Percentiles rank a stretch among this genome's conserved stretches.
Conservation (phyloP, 2,888 invertebrate genomes). For the Limenitis camilla region DNA sequence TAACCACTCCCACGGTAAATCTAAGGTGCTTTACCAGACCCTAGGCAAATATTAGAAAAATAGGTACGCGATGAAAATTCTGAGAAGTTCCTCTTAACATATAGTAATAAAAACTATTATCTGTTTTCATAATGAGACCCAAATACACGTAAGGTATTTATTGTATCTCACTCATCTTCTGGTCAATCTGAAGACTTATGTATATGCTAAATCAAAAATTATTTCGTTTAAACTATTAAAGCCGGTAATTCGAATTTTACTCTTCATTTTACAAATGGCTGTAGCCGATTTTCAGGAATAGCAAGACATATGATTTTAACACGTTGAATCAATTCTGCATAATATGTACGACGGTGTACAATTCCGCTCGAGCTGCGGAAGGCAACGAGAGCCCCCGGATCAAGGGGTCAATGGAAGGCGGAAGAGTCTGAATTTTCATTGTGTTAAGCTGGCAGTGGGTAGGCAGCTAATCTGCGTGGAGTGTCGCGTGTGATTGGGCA, state of each 20-base stretch:
- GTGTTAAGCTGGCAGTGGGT: conserved; percentile 40
- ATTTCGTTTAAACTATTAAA: not conserved
- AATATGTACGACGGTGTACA: conserved; percentile 42
- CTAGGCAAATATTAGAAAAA: too few species aligned
- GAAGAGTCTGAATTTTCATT: conserved; percentile 50
- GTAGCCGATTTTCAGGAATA: conserved; percentile 30
- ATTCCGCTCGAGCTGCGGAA: conserved; percentile 44
- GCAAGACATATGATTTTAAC: conserved; percentile 52
- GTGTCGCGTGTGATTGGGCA: conserved; percentile 72
- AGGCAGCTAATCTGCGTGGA: conserved; percentile 70
- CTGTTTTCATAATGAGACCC: too few species aligned
- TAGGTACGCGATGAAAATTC: too few species aligned
- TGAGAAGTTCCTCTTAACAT: too few species aligned
- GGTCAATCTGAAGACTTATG: too few species aligned
- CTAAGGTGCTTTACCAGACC: too few species aligned
- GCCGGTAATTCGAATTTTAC: not conserved
- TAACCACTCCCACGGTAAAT: too few species aligned
- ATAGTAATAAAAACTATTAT: too few species aligned
- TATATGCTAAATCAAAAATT: too few species aligned
- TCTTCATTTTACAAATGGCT: conserved; percentile 18
- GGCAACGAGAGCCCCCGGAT: conserved; percentile 32
- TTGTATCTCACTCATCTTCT: too few species aligned
- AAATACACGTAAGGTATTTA: too few species aligned
- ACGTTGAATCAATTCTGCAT: conserved; percentile 37
- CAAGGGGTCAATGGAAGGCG: conserved; percentile 54